Evolutionary conservation across 2,888 invertebrate species (phyloP), one percentile per base, ranked within the genome.

Genomic region (Drosophila nigricruria): DNA sequence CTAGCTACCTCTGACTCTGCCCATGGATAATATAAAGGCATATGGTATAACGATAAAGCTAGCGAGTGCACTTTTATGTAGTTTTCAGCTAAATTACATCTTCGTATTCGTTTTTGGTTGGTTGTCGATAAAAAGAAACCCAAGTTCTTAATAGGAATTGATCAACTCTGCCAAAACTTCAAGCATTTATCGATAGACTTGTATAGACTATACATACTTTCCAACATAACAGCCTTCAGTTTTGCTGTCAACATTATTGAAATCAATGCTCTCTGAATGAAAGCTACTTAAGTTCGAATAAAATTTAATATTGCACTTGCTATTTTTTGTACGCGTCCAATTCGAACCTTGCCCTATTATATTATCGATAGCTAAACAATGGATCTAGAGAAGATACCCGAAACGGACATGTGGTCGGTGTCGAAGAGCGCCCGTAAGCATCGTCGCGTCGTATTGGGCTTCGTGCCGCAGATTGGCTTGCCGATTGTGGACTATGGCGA

Each of bases 401-500:
- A 74, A 23, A 63, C 47, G 12, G 59, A 77, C 16, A 77, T 77
- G 77, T n/a, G 20, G 9, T 5, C n/a, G 6, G 67, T 77, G 4
- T 20, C 63, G 3, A 38, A 25, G n/a, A 65, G 45, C 16, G 60
- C 77, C 2, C 30, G 75, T 0, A 83, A 76, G 34, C 77, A 85
- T 45, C 82, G 92, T 8, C 83, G 79, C 23, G 70, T 71, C 0
- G 81, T 92, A 12, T 47, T 81, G 34, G 84, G 78, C 18, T 91
- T 92, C 62, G 75, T 82, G 16, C 91, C 91, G n/a, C 80, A 77
- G 42, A 91, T 91, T 27, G 91, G 89, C 0, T 62, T 92, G 12
- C 73, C 87, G 2, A 70, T 89, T 30, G 85, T 91, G 30, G 86
- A 91, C 60, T 91, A 92, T 79, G 81, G 62, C 0, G 86, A 90